These are phyloP conservation scores for Micrasema minimum DNA, from an alignment of 1,140 invertebrate species.

Conservation along the genomic window DNA sequence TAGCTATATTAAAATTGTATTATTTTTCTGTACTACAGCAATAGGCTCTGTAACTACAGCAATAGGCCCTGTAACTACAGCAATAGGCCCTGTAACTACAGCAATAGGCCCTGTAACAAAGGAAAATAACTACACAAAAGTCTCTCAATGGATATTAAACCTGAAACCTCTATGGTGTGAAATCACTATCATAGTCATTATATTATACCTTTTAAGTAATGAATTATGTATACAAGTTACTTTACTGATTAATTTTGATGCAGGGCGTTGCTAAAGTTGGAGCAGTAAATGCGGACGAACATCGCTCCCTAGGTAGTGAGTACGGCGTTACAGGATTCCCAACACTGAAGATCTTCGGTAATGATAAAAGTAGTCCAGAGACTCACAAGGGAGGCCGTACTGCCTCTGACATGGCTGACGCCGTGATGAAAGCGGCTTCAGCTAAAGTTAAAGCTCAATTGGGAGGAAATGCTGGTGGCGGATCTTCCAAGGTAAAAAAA, in stretches of 20 bases:
- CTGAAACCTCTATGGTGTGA: too few species aligned
- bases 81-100: too few species aligned
- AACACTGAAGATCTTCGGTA: slow-evolving; percentile 95
- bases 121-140: too few species aligned
- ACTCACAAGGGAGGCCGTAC: slow-evolving; percentile 90
- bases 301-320: slow-evolving; percentile 82
- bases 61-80: too few species aligned
- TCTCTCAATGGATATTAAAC: too few species aligned
- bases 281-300: slow-evolving; percentile 90
- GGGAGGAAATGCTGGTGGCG: slow-evolving; percentile 68
- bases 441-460: slow-evolving; percentile 77
- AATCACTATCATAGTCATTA: too few species aligned
- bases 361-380: slow-evolving; percentile 86
- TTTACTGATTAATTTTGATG: slow-evolving; percentile 52
- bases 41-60: too few species aligned
- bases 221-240: not conserved
- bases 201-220: too few species aligned
- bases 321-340: slow-evolving; percentile 94
- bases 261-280: slow-evolving; percentile 94
- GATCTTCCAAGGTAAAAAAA: slow-evolving; percentile 46
- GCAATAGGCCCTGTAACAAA: too few species aligned
- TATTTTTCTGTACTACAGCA: too few species aligned
- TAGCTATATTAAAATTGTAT: too few species aligned
- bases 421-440: slow-evolving; percentile 77
- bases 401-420: slow-evolving; percentile 87